Base-by-base conservation (phyloP, 2,797 vertebrate species). In the Sebastes iracundus region DNA sequence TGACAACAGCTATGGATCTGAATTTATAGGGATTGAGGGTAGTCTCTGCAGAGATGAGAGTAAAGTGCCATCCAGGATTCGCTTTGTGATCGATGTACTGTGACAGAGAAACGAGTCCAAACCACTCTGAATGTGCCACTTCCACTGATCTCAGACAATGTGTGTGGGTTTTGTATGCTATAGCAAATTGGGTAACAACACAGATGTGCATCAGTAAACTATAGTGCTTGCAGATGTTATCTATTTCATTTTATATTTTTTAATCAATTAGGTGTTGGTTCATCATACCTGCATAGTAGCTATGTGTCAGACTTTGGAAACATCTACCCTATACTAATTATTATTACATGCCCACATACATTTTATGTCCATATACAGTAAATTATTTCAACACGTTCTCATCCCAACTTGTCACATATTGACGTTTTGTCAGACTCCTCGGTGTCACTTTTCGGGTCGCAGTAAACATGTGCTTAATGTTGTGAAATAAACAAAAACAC, bases 51-150 rank as follows among this genome's bases (percentile, higher is more conserved):
- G 66, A 80, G 75, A 76, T 60, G 16, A 72, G 28, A 70, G 38
- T 28, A 65, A 84, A 81, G 35, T 74, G 55, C 18, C 71, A 83
- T 83, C 81, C 73, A 82, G 80, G 75, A 82, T 77, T 84, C 12
- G 42, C 49, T 75, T 76, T 7, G 68, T 77, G 71, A 88, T 79
- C 3, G 23, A 91, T 87, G 58, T 23, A 23, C 72, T 87, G 49
- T 76, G 80, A 70, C 28, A 71, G 49, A 77, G 25, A 76, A 35
- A 53, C 18, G 27, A 69, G 75, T 70, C 49, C 55, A 75, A 62
- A 46, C 49, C 30, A 27, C 56, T 71, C 23, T 46, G 53, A 81
- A 75, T 70, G 42, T 61, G 49, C n/a, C 23, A 72, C 63, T 79
- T 25, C 18, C 67, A 49, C 46, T 81, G 72, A 80, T 78, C 59